Base-by-base conservation (phyloP, 2,888 invertebrate genomes). In the Liodrosophila aerea region DNA sequence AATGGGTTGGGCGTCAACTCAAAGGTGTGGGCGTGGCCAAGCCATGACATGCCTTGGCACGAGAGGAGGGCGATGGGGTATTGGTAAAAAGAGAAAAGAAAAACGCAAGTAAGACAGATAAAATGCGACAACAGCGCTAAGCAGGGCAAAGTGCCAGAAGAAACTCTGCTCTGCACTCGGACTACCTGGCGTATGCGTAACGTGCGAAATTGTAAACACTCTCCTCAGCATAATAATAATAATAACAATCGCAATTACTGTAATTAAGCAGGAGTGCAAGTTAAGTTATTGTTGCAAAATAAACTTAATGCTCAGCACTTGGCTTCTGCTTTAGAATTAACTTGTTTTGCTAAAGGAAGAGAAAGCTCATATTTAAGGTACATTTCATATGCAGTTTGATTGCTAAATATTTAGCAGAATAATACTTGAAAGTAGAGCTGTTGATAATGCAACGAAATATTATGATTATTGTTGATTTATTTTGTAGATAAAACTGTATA, bases 141-240 rank as follows among this genome's bases (percentile, higher is more conserved):
- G 1, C 45, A 27, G 22, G 29, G 54, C 46, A 41, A 45, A 53
- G 46, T 47, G 61, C 45, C 50, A 50, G 45, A 43, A 58, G 12
- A 4, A 13, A 13, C 16, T 37, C 29, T 40, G 43, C 8, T n/a
- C n/a, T n/a, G n/a, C n/a, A n/a, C n/a, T n/a, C 22, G 22, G 49
- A 31, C 30, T 47, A 66, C 61, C 50, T 51, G 61, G 49, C 70
- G 72, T 67, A 71, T 71, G 62, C 58, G 67, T 44, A 59, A 54
- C 56, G 58, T 61, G 51, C 49, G 22, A 57, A 52, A 58, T 58
- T 49, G 40, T 13, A 36, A 49, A 39, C 41, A 63, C 54, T 49
- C 44, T 43, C 40, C 31, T 33, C 36, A 51, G 46, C 16, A 22
- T 4, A 22, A 22, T 22, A 22, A 22, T 45, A 8, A 39, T 16